Evolutionary conservation across 2,888 invertebrate genomes (phyloP), one percentile per base, ranked within the genome.

Genomic region (Syrphus vitripennis): DNA sequence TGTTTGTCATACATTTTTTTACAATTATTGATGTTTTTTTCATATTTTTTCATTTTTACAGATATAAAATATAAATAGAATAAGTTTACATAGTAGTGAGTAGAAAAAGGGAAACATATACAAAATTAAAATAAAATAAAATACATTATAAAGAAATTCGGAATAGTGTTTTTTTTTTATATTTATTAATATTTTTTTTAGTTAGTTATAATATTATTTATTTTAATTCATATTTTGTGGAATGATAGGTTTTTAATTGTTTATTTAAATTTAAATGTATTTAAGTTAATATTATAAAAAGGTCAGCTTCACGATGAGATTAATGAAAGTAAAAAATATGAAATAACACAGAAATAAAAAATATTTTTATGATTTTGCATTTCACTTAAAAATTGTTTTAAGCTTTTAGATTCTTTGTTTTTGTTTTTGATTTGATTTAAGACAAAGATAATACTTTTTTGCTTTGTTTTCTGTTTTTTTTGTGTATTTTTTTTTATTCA

Each of bases 11-110:
- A 65, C 10, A 29, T 50, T 71, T 77, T 63, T 82, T 76, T 72
- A 69, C 71, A 72, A 42, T 24, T 55, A 1, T 48, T 31, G 37
- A 59, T 59, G 10, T 19, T 19, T 74, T 59, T 67, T 69, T 70
- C 67, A 67, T 70, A 4, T 42, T 29, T 37, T 61, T 63, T 16
- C 14, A 34, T 19, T n/a, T 84, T 70, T 80, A 86, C 72, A 86
- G 53, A 83, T 83, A 83, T 63, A 83, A 79, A 78, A 78, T 86
- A 82, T 86, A 78, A 86, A 86, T 82, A 82, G 61, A 76, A 50
- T 61, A 72, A 4, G 53, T 72, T 77, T 72, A 77, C 71, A 45
- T 76, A 74, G 67, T 76, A 72, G 59, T 69, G 72, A 82, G 69
- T 82, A 82, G 19, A 78, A 86, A 77, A 86, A 78, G 61, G 65